These are phyloP conservation scores for Dendroctonus valens DNA, from an alignment of 1,140 invertebrate species.

Conservation along the genomic window DNA sequence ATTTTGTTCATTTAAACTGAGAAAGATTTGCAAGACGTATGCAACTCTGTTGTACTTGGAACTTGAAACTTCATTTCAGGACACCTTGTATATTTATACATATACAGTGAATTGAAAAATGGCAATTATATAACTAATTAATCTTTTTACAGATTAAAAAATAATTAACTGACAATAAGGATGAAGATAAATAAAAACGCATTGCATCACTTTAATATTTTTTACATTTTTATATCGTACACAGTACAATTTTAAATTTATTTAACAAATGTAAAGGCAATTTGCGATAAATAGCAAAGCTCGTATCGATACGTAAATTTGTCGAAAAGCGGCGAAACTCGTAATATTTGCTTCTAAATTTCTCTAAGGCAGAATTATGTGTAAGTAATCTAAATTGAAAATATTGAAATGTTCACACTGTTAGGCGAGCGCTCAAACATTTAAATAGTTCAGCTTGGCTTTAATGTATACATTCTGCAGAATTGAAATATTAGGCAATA, in stretches of 20 bases:
- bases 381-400: slow-evolving; percentile 3
- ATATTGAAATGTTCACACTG: not conserved
- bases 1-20: no score
- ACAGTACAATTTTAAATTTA: slow-evolving; percentile 31
- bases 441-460: not conserved
- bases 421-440: slow-evolving; percentile 5
- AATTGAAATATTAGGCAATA: not conserved
- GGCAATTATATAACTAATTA: no score
- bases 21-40: no score
- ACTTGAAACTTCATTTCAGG: no score
- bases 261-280: slow-evolving; percentile 10
- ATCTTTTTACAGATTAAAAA: no score
- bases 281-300: slow-evolving; percentile 34
- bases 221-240: slow-evolving; percentile 30
- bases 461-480: slow-evolving; percentile 10
- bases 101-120: no score
- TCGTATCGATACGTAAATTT: slow-evolving; percentile 33
- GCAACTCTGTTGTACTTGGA: no score
- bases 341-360: slow-evolving; percentile 3
- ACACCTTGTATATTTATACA: no score
- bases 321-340: slow-evolving; percentile 33
- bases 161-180: no score
- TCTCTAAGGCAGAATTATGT: not conserved
- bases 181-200: no score
- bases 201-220: slow-evolving; percentile 5